A percentile compares a stretch with the other conserved stretches of the same genome.
Conservation (phyloP, 2,888 invertebrate species). For the Lutraria lutraria region DNA sequence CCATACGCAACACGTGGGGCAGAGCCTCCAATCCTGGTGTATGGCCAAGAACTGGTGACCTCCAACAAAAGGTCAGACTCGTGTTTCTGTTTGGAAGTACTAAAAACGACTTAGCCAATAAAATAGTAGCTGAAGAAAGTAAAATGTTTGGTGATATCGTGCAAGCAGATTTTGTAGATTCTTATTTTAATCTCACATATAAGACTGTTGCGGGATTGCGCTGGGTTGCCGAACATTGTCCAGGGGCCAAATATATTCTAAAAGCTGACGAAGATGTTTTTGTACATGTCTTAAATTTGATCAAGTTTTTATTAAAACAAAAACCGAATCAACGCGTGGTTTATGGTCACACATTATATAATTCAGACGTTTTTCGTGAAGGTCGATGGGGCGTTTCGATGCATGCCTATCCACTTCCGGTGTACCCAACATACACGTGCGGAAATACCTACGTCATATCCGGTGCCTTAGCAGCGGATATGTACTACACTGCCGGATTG, state of each 20-base stretch:
- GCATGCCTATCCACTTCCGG: slow-evolving; percentile 66
- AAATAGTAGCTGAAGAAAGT: slow-evolving; percentile 63
- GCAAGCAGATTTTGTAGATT: slow-evolving; percentile 72
- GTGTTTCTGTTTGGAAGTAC: slow-evolving; percentile 72
- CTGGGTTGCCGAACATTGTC: slow-evolving; percentile 69
- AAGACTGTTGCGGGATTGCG: slow-evolving; percentile 71
- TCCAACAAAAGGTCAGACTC: slow-evolving; percentile 63
- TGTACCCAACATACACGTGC: slow-evolving; percentile 76
- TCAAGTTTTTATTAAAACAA: slow-evolving; percentile 54
- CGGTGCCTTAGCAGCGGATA: slow-evolving; percentile 62
- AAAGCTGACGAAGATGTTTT: slow-evolving; percentile 76
- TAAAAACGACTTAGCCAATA: slow-evolving; percentile 45
- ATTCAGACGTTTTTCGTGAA: slow-evolving; percentile 67
- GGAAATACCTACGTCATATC: slow-evolving; percentile 78
- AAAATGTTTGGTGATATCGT: slow-evolving; percentile 66
- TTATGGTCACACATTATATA: slow-evolving; percentile 66
- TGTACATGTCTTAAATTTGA: slow-evolving; percentile 66
- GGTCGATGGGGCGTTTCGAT: slow-evolving; percentile 75
- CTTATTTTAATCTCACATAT: slow-evolving; percentile 69
- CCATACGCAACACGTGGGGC: slow-evolving; percentile 76
- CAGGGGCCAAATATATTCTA: slow-evolving; percentile 67
- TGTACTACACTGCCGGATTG: slow-evolving; percentile 69
- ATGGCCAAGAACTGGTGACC: slow-evolving; percentile 65
- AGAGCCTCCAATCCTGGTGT: slow-evolving; percentile 68
- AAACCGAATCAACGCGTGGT: slow-evolving; percentile 57